Base-by-base conservation (phyloP, 2,888 invertebrate genomes). In the Teleogryllus oceanicus region DNA sequence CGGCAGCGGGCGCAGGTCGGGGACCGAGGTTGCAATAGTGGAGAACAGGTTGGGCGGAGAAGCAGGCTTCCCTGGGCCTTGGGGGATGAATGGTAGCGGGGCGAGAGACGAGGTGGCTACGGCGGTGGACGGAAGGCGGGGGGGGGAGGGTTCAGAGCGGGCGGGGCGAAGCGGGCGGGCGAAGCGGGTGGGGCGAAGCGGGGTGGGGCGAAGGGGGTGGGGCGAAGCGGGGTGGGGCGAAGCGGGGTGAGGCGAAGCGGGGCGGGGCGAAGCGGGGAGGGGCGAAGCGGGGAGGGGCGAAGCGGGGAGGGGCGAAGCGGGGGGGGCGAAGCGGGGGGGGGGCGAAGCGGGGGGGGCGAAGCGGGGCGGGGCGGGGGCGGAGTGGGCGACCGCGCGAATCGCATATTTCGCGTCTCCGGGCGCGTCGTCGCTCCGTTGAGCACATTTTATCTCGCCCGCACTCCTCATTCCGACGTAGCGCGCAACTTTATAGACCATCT, bases 401-500 rank as follows among this genome's bases (percentile, higher is more conserved):
- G n/a, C 62, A 62, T 62, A 62, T 62, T 62, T 62, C 62, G 16
- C 62, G 3, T n/a, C 13, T 13, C 62, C 62, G 37, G 37, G 37
- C 37, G 5, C n/a, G 13, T 62, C 62, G n/a, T 8, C 62, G 62
- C 16, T 18, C 62, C 62, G 62, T 62, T 62, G 62, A 62, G n/a
- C 62, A 62, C 62, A 62, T 62, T 62, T 62, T 62, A 62, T 62
- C 62, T 62, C 62, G 62, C n/a, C 16, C n/a, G 62, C 62, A 18
- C 62, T 62, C 62, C 62, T 62, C 62, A 62, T 62, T 62, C 62
- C 62, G 62, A 62, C 62, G n/a, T n/a, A n/a, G 16, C n/a, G n/a
- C 62, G 62, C 13, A 62, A 62, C 62, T 62, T 62, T 62, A 62
- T 62, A 62, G 62, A 8, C 62, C 62, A 62, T 62, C 62, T 62